Base-by-base conservation (phyloP, 53 echinoderm and acorn worm genomes). In the Hippasteria phrygiana region DNA sequence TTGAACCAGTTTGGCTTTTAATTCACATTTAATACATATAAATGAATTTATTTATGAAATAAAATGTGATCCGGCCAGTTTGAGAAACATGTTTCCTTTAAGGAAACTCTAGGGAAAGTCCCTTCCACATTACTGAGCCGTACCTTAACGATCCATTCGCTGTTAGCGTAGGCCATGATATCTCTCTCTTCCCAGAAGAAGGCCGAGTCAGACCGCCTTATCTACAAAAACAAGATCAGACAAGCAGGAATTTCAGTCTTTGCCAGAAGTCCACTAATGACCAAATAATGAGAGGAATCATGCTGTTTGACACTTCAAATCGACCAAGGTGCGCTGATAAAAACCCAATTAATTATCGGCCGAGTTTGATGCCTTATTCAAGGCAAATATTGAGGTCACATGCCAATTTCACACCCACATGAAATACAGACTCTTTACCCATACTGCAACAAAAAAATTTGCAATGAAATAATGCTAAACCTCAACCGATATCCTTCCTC, bases 111-210 rank as follows among this genome's bases (percentile, higher is more conserved):
- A 24, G 4, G n/a, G n/a, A n/a, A n/a, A n/a, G n/a, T 32, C 41
- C 36, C 45, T 73, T 73, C 18, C 17, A 20, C 27, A 22, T 41
- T 29, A 59, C 46, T 59, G 18, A 35, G 81, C 11, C 84, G 40
- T 86, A 99, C 99, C 94, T 96, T 91, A 73, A 99, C 94, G 50
- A 99, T 99, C 99, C 99, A 99, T 75, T 96, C 95, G 40, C 99
- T 99, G 90, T 99, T 96, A 26, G 99, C 99, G 86, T 99, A 96
- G 4, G 96, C 99, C 99, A 99, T 99, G 78, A 99, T 99, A 55
- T 99, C 96, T 40, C 99, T 90, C 82, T 99, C 99, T 77, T 99
- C 99, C 99, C 99, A 99, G 94, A 96, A 99, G 59, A 99, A 99
- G 0, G 99, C 99, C 24, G 99, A 99, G 85, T 99, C 99, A 0